Percentiles rank a stretch among this genome's conserved stretches.
phyloP scores from a whole-genome alignment of 2,113 vertebrate species.

The Passer domesticus region DNA sequence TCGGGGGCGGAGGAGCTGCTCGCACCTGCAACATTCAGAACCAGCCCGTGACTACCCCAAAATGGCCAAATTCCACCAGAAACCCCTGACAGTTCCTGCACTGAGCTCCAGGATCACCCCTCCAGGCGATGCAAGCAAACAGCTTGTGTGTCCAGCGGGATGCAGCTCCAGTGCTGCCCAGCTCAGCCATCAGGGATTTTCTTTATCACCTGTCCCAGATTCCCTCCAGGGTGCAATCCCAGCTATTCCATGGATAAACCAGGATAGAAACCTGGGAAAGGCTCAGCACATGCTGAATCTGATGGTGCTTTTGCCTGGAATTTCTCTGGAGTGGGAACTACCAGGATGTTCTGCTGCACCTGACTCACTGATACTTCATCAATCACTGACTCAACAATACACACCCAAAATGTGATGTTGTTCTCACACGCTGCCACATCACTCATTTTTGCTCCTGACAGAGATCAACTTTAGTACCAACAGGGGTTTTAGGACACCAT shows the following conservation, averaged over 20 bases:
- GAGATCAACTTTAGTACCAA: neutral
- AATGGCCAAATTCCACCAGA: rapidly evolving
- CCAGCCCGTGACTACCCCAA: neutral
- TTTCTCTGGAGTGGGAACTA: neutral
- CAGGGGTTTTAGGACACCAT: neutral
- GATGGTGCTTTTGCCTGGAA: neutral
- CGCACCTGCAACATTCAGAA: conserved; percentile 82
- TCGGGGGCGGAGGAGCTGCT: conserved; percentile 94
- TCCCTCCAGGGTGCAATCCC: neutral
- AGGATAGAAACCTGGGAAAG: neutral
- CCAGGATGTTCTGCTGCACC: neutral
- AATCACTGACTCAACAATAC: neutral
- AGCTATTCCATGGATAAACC: rapidly evolving
- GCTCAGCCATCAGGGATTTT: rapidly evolving
- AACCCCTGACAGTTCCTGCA: neutral
- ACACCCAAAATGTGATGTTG: neutral
- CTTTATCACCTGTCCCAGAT: rapidly evolving
- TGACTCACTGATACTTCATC: neutral
- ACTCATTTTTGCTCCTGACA: neutral
- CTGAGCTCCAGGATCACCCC: rapidly evolving
- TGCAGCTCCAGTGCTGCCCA: neutral
- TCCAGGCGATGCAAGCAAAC: rapidly evolving
- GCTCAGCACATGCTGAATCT: neutral
- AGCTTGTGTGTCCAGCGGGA: rapidly evolving
- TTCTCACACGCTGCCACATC: neutral